Base-by-base conservation (phyloP, 2,888 invertebrate species). In the Hydrotaea cyrtoneurina region DNA sequence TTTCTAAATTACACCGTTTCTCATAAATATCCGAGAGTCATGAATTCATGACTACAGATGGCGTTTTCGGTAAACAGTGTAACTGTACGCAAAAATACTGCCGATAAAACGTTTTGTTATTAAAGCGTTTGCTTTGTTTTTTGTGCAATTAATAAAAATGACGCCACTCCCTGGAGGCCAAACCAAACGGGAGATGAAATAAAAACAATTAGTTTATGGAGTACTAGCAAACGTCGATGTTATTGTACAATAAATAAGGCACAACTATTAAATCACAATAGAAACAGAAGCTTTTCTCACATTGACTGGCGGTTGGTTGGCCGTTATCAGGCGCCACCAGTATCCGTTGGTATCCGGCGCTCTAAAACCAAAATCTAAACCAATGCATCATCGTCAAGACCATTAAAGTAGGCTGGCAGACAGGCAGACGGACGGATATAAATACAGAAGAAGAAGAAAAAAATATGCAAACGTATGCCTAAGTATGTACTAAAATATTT, bases 301-400 rank as follows among this genome's bases (percentile, higher is more conserved):
- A 50, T 50, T 59, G 13, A 59, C 26, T 59, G 59, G 26, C 23
- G 39, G n/a, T 19, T 21, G 17, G 43, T 21, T n/a, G n/a, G 26
- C 17, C 43, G 75, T 78, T 83, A 78, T 80, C 83, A 78, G 80
- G 83, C 83, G 83, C 83, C 83, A 50, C 36, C 36, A 69, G 46
- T 69, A 78, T 53, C 11, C 31, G n/a, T 53, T 31, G 53, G 74
- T 80, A 83, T 83, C 83, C 83, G 83, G 83, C 80, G 83, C 80
- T 83, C 83, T 74, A 78, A 78, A 55, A 13, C 2, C 5, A n/a
- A n/a, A 50, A 50, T 50, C 13, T 39, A 39, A 39, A 39, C 7
- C 39, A 13, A 39, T 8, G 39, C 39, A 39, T 39, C 39, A 39
- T 39, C 39, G 13, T 50, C 50, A 50, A 50, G 8, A n/a, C 15